Percentiles rank a stretch among this genome's conserved stretches.
Conservation (phyloP, 1,140 invertebrate species). For the Rhagoletis pomonella region DNA sequence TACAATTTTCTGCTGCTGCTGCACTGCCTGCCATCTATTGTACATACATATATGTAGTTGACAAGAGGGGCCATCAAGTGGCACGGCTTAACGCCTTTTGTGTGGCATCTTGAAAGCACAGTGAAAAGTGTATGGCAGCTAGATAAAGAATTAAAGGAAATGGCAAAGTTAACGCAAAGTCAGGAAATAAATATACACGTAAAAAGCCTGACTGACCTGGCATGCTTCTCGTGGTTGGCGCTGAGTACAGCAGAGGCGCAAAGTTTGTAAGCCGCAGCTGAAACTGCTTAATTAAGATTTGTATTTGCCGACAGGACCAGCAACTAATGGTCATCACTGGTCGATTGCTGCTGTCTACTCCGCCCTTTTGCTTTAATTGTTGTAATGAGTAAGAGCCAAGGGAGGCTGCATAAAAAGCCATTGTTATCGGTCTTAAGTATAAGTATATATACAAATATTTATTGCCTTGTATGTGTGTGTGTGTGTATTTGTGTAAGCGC, state of each 20-base stretch:
- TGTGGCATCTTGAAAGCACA: slow-evolving; percentile 21
- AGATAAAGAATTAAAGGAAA: background rate
- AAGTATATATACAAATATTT: background rate
- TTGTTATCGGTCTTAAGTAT: background rate
- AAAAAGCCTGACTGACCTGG: background rate
- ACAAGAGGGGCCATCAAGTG: background rate
- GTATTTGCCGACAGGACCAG: background rate
- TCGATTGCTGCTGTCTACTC: background rate
- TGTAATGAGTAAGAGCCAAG: background rate
- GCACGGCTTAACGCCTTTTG: slow-evolving; percentile 19
- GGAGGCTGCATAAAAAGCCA: background rate
- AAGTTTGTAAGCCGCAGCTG: background rate
- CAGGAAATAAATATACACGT: background rate
- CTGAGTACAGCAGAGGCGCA: background rate
- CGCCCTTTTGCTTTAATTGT: background rate
- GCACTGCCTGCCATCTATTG: too few species aligned
- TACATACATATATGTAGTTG: background rate
- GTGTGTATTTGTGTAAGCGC: background rate
- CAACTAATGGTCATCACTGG: background rate
- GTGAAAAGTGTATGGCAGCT: background rate
- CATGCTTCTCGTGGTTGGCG: background rate
- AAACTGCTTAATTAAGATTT: slow-evolving; percentile 37
- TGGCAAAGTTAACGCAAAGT: slow-evolving; percentile 14
- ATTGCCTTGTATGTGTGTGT: background rate
- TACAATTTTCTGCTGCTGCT: too few species aligned